Base-by-base conservation (phyloP, 2,888 invertebrate species). In the Loripinus fragilis region DNA sequence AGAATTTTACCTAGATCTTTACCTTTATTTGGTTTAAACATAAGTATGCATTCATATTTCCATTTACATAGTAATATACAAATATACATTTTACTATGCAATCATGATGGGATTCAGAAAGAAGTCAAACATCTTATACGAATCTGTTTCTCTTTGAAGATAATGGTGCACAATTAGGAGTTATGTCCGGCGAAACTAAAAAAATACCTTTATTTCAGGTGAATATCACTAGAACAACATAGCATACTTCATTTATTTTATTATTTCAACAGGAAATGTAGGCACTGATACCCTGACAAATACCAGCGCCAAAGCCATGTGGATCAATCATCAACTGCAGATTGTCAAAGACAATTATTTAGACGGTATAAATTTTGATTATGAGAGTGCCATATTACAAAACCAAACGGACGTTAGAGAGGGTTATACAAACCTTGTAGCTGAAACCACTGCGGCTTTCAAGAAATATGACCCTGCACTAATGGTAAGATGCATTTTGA, bases 341-440 rank as follows among this genome's bases (percentile, higher is more conserved):
- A 71, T 80, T 65, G 90, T 91, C 0, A 74, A 86, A 60, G 68
- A 85, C 0, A 84, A 91, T 50, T 90, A 85, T 74, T 84, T 92
- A 41, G 93, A 93, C 83, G 93, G 94, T 8, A 82, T 94, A 30
- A 94, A 94, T 83, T 87, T 94, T 65, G 94, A 94, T 82, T 93
- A 91, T 86, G 94, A 94, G 76, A 88, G 87, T 71, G 87, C 88
- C 25, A 90, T 94, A 33, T 73, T 83, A 20, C 75, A 85, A 55
- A 81, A 87, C 48, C 81, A 90, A 64, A 77, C 74, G 0, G 83
- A 78, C 1, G 20, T 86, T 0, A 81, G 88, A 17, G 77, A 88
- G n/a, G 92, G 88, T 0, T 90, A 92, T 65, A 92, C 92, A 0
- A 64, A 74, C 8, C 87, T 94, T 5, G 91, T 93, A 3, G 74